A percentile compares a stretch with the other conserved stretches of the same genome.
phyloP scores from a whole-genome alignment of 2,113 vertebrate species.

The Furnarius figulus region DNA sequence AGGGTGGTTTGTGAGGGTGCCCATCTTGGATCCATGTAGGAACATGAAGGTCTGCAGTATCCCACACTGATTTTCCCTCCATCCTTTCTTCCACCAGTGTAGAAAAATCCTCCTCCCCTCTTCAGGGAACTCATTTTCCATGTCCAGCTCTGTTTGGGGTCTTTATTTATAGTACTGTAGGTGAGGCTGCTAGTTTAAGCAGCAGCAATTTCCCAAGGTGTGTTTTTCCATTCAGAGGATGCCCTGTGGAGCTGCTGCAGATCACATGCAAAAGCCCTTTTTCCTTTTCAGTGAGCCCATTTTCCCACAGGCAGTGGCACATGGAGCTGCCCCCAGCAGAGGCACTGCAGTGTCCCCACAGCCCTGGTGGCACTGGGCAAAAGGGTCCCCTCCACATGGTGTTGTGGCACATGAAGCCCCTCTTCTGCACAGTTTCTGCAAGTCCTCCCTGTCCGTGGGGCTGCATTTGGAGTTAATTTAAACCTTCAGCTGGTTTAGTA shows the following conservation, averaged over 20 bases:
- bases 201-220: background rate
- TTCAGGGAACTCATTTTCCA: background rate
- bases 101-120: background rate
- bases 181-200: background rate
- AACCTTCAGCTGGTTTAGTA: background rate
- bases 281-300: background rate
- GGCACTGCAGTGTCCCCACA: rapidly evolving
- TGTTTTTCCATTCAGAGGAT: background rate
- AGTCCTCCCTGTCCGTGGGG: background rate
- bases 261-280: background rate
- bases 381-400: rapidly evolving
- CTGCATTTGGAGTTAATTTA: background rate
- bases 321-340: background rate
- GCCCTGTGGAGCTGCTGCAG: background rate
- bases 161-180: background rate
- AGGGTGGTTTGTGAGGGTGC: rapidly evolving
- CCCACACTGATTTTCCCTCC: background rate
- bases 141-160: background rate
- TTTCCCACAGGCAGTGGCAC: background rate
- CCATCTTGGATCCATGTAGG: background rate
- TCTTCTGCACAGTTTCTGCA: background rate
- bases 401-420: rapidly evolving
- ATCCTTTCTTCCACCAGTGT: background rate
- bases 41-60: background rate
- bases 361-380: rapidly evolving